Evolutionary conservation across 2,113 vertebrate genomes (phyloP).

Genomic region (Eurystomus gularis): DNA sequence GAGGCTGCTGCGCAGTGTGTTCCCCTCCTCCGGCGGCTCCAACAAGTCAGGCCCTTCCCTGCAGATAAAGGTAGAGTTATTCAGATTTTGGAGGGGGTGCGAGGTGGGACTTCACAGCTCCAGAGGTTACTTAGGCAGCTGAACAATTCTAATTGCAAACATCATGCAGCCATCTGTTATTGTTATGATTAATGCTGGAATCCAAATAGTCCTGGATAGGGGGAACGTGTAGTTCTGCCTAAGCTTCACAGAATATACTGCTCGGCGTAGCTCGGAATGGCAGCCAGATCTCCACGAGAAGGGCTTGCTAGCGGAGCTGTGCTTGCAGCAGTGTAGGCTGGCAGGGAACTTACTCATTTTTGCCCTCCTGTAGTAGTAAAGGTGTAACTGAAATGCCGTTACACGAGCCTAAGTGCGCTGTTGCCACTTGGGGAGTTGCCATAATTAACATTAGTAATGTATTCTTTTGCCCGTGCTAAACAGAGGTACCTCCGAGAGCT

Average conservation of each 20-base stretch:
- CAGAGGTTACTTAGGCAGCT: not conserved
- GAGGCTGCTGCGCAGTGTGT: slow-evolving; percentile 72
- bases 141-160: not conserved
- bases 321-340: not conserved
- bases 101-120: not conserved
- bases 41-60: slow-evolving; percentile 49
- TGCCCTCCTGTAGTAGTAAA: not conserved
- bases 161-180: not conserved
- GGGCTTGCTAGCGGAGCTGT: not conserved
- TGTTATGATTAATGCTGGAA: not conserved
- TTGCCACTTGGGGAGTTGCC: not conserved
- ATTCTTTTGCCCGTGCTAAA: not conserved
- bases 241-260: not conserved
- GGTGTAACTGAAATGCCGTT: not conserved
- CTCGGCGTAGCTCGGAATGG: not conserved
- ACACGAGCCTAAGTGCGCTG: not conserved
- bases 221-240: rapidly evolving
- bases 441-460: not conserved
- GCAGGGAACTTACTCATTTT: not conserved
- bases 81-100: not conserved
- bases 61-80: slow-evolving; percentile 72
- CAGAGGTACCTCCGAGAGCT: not conserved
- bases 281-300: not conserved
- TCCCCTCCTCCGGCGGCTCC: slow-evolving; percentile 53
- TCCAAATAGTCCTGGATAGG: not conserved